phyloP scores from a whole-genome alignment of 2,797 vertebrate species.

The Petrocephalus sullivani region DNA sequence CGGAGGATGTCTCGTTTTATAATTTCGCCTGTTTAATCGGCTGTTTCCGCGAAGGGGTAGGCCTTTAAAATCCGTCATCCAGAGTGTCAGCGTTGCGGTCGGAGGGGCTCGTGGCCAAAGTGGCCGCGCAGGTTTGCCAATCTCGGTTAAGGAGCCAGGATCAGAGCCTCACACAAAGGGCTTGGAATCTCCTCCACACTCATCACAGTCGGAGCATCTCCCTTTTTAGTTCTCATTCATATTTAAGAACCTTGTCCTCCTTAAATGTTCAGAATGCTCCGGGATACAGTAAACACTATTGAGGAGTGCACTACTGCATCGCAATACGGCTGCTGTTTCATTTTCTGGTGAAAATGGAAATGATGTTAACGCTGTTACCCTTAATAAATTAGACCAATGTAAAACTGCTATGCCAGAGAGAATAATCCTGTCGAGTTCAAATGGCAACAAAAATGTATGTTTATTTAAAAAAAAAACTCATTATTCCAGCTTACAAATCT shows the following conservation, averaged over 20 bases:
- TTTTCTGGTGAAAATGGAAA: conserved; percentile 4
- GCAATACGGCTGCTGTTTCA: background rate
- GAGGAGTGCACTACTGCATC: background rate
- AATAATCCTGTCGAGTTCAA: conserved; percentile 3
- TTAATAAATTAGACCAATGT: conserved; percentile 8
- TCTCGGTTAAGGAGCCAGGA: background rate
- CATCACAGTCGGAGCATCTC: background rate
- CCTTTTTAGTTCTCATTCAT: background rate
- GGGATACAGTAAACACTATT: background rate
- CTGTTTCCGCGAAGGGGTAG: background rate
- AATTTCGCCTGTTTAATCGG: background rate
- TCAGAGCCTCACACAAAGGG: background rate
- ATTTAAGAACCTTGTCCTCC: background rate
- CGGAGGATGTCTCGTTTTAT: background rate
- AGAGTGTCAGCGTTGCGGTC: background rate
- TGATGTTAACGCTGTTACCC: background rate
- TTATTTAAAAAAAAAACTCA: background rate
- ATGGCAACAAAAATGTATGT: background rate
- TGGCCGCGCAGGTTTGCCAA: background rate
- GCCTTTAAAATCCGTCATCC: conserved; percentile 7
- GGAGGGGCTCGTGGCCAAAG: background rate
- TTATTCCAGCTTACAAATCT: background rate
- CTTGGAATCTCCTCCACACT: background rate
- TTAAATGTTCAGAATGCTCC: background rate
- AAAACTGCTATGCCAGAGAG: background rate